A percentile compares a stretch with the other conserved stretches of the same genome.
phyloP scores from a whole-genome alignment of 2,113 vertebrate species.

The Leptosomus discolor region DNA sequence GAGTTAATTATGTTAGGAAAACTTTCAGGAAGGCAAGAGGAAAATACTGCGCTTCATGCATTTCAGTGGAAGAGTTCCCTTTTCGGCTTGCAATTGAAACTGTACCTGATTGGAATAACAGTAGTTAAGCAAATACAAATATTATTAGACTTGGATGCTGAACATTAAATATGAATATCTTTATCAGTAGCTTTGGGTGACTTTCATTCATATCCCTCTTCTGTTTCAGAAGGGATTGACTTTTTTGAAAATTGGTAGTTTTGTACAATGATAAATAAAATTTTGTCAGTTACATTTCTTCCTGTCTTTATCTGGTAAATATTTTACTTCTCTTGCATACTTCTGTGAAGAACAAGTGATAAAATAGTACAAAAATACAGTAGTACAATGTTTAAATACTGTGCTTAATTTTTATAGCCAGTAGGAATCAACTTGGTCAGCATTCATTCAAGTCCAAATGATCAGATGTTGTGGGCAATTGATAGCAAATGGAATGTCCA shows the following conservation, averaged over 20 bases:
- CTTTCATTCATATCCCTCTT: neutral
- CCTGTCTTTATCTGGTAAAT: neutral
- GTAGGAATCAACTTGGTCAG: conserved; percentile 86
- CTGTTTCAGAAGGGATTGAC: neutral
- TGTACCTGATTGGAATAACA: neutral
- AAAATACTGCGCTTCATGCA: neutral
- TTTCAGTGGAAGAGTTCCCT: neutral
- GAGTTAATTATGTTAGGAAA: neutral
- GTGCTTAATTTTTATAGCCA: conserved; percentile 76
- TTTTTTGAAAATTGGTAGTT: neutral
- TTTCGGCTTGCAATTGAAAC: neutral
- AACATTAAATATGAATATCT: neutral
- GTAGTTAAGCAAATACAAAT: neutral
- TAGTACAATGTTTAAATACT: conserved; percentile 29
- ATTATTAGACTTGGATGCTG: neutral
- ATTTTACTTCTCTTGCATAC: neutral
- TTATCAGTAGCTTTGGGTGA: neutral
- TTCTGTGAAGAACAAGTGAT: neutral
- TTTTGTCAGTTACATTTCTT: neutral
- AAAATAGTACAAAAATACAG: neutral
- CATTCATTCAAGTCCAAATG: conserved; percentile 88
- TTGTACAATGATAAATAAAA: neutral
- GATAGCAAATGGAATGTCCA: conserved; percentile 90
- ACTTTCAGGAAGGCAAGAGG: neutral
- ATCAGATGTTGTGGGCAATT: conserved; percentile 90